Evolutionary conservation across 2,888 invertebrate genomes (phyloP).

Genomic region (Thera obeliscata): DNA sequence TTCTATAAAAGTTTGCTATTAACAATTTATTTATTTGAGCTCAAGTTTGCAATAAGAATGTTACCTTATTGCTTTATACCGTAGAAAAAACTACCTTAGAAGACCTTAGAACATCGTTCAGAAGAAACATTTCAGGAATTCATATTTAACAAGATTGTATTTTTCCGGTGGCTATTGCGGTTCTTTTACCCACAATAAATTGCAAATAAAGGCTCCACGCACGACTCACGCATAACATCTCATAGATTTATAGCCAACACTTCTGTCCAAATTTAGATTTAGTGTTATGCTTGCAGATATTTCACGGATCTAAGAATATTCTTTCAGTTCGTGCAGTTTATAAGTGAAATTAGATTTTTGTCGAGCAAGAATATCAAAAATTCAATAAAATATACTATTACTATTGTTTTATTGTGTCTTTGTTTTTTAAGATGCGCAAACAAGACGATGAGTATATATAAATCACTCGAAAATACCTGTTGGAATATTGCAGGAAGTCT

Average conservation of each 20-base stretch:
- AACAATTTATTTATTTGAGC: too few relatives aligned
- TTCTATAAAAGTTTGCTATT: too few relatives aligned
- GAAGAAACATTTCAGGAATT: slow-evolving; percentile 11
- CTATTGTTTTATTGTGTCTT: too few relatives aligned
- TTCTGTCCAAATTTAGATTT: slow-evolving; percentile 83
- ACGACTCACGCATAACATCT: slow-evolving; percentile 82
- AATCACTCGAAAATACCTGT: too few relatives aligned
- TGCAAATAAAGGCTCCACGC: slow-evolving; percentile 73
- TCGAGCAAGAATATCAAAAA: too few relatives aligned
- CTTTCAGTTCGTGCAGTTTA: slow-evolving; percentile 1
- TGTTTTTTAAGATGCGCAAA: too few relatives aligned
- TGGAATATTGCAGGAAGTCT: too few relatives aligned
- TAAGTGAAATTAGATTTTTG: slow-evolving; percentile 17
- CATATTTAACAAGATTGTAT: slow-evolving; percentile 36
- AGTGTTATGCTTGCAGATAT: slow-evolving; percentile 69
- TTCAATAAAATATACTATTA: too few relatives aligned
- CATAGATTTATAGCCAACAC: slow-evolving; percentile 81
- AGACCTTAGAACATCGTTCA: neutral
- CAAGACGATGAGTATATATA: too few relatives aligned
- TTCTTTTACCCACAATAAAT: slow-evolving; percentile 75
- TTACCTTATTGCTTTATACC: neutral
- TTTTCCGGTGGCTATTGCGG: slow-evolving; percentile 59
- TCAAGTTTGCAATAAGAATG: neutral
- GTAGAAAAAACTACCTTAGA: neutral
- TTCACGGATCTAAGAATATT: slow-evolving; percentile 30